A percentile compares a stretch with the other conserved stretches of the same genome.
phyloP scores from a whole-genome alignment of 1,140 invertebrate species.

The Scylla paramamosain region DNA sequence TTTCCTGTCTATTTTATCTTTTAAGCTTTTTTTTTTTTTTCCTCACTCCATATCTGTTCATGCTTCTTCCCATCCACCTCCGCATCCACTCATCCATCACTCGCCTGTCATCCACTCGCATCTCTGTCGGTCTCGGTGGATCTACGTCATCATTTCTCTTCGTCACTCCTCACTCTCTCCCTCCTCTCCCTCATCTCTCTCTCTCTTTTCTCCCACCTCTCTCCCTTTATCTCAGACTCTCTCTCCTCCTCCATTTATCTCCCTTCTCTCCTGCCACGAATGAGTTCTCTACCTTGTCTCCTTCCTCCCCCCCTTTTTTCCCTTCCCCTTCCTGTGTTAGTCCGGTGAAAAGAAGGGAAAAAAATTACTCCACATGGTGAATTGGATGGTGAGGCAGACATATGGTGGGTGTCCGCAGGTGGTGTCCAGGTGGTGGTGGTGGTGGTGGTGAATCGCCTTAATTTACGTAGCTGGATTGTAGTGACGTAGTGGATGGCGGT shows the following conservation, averaged over 20 bases:
- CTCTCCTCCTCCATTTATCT: background rate
- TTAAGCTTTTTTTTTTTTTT: background rate
- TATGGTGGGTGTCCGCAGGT: background rate
- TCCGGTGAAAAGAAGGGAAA: background rate
- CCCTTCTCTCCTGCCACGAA: background rate
- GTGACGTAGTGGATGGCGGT: background rate
- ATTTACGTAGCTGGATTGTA: background rate
- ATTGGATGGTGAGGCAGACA: background rate
- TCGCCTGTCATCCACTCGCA: background rate
- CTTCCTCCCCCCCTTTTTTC: background rate
- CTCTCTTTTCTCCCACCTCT: background rate
- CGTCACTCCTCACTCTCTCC: background rate
- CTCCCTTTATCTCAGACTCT: background rate
- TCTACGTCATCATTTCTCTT: background rate
- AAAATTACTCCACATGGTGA: background rate
- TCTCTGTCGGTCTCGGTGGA: background rate
- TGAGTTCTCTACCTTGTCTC: background rate
- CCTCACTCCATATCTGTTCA: background rate
- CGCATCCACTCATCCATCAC: conserved; percentile 10
- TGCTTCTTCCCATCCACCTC: background rate
- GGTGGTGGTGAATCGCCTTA: background rate
- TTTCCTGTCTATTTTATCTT: background rate
- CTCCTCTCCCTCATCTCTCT: background rate
- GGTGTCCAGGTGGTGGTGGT: background rate
- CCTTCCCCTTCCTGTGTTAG: background rate